A percentile compares a stretch with the other conserved stretches of the same genome.
These are phyloP conservation scores for Cabera pusaria DNA, from an alignment of 2,888 invertebrate species.

Conservation along the genomic window DNA sequence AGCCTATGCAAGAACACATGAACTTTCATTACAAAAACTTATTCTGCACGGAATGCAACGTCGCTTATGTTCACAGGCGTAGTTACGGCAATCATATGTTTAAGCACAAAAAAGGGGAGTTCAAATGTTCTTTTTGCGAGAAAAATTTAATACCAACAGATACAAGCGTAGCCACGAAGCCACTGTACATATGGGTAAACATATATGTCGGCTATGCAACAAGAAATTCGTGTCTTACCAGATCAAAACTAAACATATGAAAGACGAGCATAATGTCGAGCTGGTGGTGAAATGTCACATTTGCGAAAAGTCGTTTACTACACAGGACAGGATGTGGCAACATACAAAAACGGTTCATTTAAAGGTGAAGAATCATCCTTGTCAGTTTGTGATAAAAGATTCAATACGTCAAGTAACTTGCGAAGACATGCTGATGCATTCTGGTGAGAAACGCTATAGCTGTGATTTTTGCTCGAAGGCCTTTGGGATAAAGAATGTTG, in stretches of 20 bases:
- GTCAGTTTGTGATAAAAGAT: slow-evolving; percentile 38
- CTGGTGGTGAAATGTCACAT: no score
- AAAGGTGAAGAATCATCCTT: slow-evolving; percentile 32
- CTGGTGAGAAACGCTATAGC: slow-evolving; percentile 59
- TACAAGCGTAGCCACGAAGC: slow-evolving; percentile 63
- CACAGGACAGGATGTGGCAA: no score
- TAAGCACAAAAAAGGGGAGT: slow-evolving; percentile 47
- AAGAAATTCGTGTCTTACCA: no score
- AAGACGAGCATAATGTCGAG: slow-evolving; percentile 34
- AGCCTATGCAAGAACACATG: slow-evolving; percentile 25
- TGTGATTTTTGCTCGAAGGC: slow-evolving; percentile 55
- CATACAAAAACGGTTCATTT: slow-evolving; percentile 42
- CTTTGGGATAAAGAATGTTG: slow-evolving; percentile 48
- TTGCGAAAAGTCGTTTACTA: no score
- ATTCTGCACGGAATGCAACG: slow-evolving; percentile 50
- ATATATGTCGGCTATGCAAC: no score
- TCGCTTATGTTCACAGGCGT: slow-evolving; percentile 48
- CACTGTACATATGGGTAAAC: no score
- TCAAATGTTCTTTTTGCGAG: slow-evolving; percentile 53
- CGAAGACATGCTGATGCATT: slow-evolving; percentile 62
- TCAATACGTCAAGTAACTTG: slow-evolving; percentile 41
- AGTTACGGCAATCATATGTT: slow-evolving; percentile 41
- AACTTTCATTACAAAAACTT: slow-evolving; percentile 52
- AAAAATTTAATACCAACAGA: slow-evolving; percentile 59
- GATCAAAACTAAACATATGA: no score